Conservation (phyloP, 2,797 vertebrate species). For the Calcarius lapponicus region DNA sequence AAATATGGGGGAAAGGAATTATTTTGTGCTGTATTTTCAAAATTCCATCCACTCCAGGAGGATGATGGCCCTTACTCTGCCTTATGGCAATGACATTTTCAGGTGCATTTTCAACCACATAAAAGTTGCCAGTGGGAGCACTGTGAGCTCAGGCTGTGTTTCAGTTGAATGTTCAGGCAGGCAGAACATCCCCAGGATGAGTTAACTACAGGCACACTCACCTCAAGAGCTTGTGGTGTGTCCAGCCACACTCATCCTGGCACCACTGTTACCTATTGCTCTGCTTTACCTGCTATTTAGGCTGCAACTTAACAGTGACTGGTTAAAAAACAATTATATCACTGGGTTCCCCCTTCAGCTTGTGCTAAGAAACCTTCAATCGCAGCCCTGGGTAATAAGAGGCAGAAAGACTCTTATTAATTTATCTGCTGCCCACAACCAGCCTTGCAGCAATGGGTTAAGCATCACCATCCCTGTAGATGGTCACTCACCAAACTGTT, state of each 20-base stretch:
- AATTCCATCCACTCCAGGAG: not conserved
- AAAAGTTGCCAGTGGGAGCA: not conserved
- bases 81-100: not conserved
- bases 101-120: not conserved
- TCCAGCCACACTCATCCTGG: slow-evolving; percentile 17
- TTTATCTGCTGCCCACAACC: slow-evolving; percentile 42
- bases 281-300: not conserved
- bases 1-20: not conserved
- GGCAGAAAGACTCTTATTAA: slow-evolving; percentile 1
- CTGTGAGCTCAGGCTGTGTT: not conserved
- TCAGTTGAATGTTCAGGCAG: not conserved
- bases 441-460: slow-evolving; percentile 60
- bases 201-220: not conserved
- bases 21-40: not conserved
- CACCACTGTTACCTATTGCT: not conserved
- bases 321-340: slow-evolving; percentile 40
- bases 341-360: not conserved
- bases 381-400: slow-evolving; percentile 22
- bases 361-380: slow-evolving; percentile 50
- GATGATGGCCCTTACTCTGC: not conserved
- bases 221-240: not conserved
- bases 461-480: slow-evolving; percentile 46
- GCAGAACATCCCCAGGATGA: not conserved
- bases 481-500: slow-evolving; percentile 56
- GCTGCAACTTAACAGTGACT: slow-evolving; percentile 7